Base-by-base conservation (phyloP, 2,113 vertebrate species). In the Eulemur rufifrons region DNA sequence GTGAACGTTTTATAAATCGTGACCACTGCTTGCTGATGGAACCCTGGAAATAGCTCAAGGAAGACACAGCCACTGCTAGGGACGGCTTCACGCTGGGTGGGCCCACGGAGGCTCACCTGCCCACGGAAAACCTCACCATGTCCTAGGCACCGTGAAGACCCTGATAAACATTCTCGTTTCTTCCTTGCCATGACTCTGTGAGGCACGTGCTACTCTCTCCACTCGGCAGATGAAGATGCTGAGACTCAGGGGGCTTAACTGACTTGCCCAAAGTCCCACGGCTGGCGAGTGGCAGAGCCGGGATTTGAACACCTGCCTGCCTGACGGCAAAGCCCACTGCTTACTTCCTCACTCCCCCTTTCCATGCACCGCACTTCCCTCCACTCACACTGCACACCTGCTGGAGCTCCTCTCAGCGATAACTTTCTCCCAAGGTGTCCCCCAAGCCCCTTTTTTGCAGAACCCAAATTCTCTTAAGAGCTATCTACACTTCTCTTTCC, bases 1-100 rank as follows among this genome's bases (percentile, higher is more conserved):
- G 95, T 78, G 77, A 80, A 71, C 29, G 2, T 95, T 89, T 89
- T 80, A 82, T 88, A 94, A 95, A 95, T 56, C 1, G 68, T 42
- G 94, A 39, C 81, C 52, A 78, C 77, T n/a, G 54, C 52, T 77
- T 45, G 32, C 84, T 78, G 84, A 81, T 27, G n/a, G 77, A 82
- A 89, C 50, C 45, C 56, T 83, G 73, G 66, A 91, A 78, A 88
- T 78, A 11, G 12, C 61, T 88, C 90, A 29, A 0, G 32, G 63
- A 64, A 92, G 94, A 92, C 89, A 61, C 9, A n/a, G 27, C 23
- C 61, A 12, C 37, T 10, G 59, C 39, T 12, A 42, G 56, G 52
- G 20, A 45, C 2, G n/a, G 39, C 18, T 64, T 37, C n/a, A 15
- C 0, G 11, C 45, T 5, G 2, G 54, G 29, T 21, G 61, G 85